Evolutionary conservation across 2,888 invertebrate genomes (phyloP), one percentile per base, ranked within the genome.

Genomic region (Strigamia crassipes): DNA sequence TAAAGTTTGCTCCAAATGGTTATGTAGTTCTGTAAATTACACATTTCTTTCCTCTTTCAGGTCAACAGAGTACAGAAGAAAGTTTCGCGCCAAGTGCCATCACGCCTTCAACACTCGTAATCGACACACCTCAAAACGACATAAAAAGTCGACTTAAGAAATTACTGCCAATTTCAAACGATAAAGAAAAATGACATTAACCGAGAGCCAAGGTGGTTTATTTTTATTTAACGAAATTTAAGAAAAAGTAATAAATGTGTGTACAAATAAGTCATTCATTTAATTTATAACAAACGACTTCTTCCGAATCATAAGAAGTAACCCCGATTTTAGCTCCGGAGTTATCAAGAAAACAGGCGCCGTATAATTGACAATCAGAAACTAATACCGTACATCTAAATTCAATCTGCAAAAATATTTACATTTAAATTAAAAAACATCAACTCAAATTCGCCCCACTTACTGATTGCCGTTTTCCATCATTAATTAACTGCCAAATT

Each of bases 131-230:
- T 73, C 31, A 27, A 31, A 73, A 15, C 31, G 73, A 73, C 12
- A 73, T 73, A 27, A 73, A 73, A 73, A 23, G 31, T 13, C 23
- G 31, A 31, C 73, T 31, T 31, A 73, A 73, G 31, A 73, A 73
- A 73, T 31, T 73, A 73, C 73, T 73, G 73, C 73, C 73, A 73
- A 73, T 73, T 31, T 31, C 73, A 73, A 73, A 27, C 5, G 73
- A 73, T 1, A 31, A 73, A 27, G 10, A 23, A 27, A 73, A 73
- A 38, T 38, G 12, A 31, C 23, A 73, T 27, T 73, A 73, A 73
- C 12, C 12, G 1, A 73, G 27, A n/a, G 27, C 27, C 27, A 27
- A 27, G 27, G 27, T 27, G 27, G 27, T 27, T 27, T 12, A 15
- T 31, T 23, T 73, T 73, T 73, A 31, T 31, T 31, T 13, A 73